phyloP scores from a whole-genome alignment of 2,113 vertebrate species.

The Poeciliopsis prolifica region DNA sequence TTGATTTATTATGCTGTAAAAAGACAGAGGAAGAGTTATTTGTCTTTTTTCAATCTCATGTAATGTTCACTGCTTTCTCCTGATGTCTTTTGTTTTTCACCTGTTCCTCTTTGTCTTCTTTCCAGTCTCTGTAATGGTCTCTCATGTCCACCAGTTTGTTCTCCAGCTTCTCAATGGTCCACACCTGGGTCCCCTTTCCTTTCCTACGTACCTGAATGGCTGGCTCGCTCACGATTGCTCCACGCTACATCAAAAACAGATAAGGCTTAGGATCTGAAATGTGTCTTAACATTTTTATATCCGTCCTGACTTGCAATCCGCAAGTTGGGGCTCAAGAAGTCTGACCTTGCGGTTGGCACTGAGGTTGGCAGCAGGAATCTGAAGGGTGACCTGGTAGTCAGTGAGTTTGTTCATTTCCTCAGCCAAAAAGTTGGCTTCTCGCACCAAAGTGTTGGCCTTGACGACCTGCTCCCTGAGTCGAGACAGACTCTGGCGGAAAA shows the following conservation, averaged over 20 bases:
- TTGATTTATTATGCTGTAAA: slow-evolving; percentile 81
- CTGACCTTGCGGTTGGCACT: slow-evolving; percentile 97
- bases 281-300: too few species aligned
- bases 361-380: slow-evolving; percentile 97
- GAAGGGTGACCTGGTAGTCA: slow-evolving; percentile 97
- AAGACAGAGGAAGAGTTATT: background rate
- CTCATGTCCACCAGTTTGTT: slow-evolving; percentile 98
- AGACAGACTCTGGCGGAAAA: slow-evolving; percentile 94
- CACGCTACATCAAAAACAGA: slow-evolving; percentile 80
- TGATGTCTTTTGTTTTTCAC: slow-evolving; percentile 56
- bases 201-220: slow-evolving; percentile 95
- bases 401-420: slow-evolving; percentile 96
- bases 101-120: slow-evolving; percentile 81
- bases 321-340: background rate
- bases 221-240: slow-evolving; percentile 95
- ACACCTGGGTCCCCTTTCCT: slow-evolving; percentile 92
- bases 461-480: slow-evolving; percentile 95
- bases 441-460: slow-evolving; percentile 93
- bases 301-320: background rate
- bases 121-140: slow-evolving; percentile 97
- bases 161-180: slow-evolving; percentile 97
- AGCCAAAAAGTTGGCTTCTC: slow-evolving; percentile 95
- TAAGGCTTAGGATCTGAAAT: background rate
- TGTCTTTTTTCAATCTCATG: background rate
- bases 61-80: background rate